Conservation (phyloP, 2,113 vertebrate genomes). For the Elephas maximus region DNA sequence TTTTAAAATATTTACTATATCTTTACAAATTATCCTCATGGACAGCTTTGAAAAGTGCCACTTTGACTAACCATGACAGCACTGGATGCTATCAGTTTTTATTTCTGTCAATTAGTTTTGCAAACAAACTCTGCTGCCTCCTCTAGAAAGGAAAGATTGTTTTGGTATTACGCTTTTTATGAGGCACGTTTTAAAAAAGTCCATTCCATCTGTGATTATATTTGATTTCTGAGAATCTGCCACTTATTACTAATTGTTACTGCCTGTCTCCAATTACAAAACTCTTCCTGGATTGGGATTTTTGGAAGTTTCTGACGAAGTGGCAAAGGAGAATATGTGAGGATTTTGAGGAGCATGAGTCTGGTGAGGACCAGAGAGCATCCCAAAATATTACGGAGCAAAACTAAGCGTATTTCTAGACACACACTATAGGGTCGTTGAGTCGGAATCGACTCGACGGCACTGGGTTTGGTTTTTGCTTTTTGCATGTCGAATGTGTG, state of each 20-base stretch:
- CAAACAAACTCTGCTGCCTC: neutral
- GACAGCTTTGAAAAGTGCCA: neutral
- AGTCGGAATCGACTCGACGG: no score
- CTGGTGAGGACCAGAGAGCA: neutral
- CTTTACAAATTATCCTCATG: neutral
- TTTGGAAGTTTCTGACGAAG: neutral
- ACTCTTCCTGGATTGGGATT: neutral
- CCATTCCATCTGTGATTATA: neutral
- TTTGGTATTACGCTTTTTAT: neutral
- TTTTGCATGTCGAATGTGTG: neutral
- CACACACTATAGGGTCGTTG: neutral
- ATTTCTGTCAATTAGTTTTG: neutral
- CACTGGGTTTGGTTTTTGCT: no score
- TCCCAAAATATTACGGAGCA: neutral
- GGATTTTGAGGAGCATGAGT: neutral
- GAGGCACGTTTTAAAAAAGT: neutral
- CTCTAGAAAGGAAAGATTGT: neutral
- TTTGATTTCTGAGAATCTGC: conserved; percentile 30
- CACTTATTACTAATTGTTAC: conserved; percentile 37
- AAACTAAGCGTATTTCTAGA: conserved; percentile 43
- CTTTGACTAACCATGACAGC: neutral
- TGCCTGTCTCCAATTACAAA: neutral
- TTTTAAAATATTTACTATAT: neutral
- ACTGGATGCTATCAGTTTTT: neutral
- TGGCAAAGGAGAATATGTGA: neutral